A percentile compares a stretch with the other conserved stretches of the same genome.
Evolutionary conservation across 2,888 invertebrate species (phyloP).

Genomic region (Silvanus unidentatus): DNA sequence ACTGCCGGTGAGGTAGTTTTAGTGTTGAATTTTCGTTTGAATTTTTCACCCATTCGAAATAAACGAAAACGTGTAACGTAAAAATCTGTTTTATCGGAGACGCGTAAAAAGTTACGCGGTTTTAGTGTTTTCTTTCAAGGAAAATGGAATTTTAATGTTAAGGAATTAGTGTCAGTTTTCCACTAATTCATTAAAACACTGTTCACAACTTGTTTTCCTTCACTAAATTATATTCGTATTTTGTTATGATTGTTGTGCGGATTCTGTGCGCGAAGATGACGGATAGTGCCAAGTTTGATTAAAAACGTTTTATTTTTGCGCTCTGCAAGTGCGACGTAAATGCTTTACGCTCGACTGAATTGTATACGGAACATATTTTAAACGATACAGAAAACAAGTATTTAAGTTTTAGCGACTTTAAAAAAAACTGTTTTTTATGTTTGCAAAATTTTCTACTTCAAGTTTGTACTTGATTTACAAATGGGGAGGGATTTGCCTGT

Average conservation of each 20-base stretch:
- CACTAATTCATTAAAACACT: too few relatives aligned
- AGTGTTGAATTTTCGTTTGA: slow-evolving; percentile 13
- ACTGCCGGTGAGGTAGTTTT: slow-evolving; percentile 16
- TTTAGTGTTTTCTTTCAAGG: too few relatives aligned
- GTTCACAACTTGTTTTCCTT: too few relatives aligned
- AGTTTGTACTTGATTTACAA: too few relatives aligned
- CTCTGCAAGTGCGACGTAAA: slow-evolving; percentile 8
- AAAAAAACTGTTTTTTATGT: background rate
- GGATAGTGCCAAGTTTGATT: background rate
- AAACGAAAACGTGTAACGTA: slow-evolving; percentile 8
- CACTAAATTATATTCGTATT: too few relatives aligned
- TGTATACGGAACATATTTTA: slow-evolving; percentile 17
- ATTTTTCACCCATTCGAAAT: slow-evolving; percentile 15
- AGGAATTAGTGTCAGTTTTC: too few relatives aligned
- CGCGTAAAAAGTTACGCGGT: too few relatives aligned
- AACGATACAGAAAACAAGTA: slow-evolving; percentile 12
- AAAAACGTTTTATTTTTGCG: slow-evolving; percentile 2
- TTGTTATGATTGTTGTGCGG: too few relatives aligned
- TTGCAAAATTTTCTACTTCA: background rate
- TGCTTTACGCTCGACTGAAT: slow-evolving; percentile 15
- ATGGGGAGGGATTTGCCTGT: too few relatives aligned
- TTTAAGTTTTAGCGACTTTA: slow-evolving; percentile 10
- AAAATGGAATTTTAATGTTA: too few relatives aligned
- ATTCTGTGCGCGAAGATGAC: too few relatives aligned
- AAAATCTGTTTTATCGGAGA: slow-evolving; percentile 9